These are phyloP conservation scores for Helleia helle DNA, from an alignment of 2,888 invertebrate genomes.

Conservation along the genomic window DNA sequence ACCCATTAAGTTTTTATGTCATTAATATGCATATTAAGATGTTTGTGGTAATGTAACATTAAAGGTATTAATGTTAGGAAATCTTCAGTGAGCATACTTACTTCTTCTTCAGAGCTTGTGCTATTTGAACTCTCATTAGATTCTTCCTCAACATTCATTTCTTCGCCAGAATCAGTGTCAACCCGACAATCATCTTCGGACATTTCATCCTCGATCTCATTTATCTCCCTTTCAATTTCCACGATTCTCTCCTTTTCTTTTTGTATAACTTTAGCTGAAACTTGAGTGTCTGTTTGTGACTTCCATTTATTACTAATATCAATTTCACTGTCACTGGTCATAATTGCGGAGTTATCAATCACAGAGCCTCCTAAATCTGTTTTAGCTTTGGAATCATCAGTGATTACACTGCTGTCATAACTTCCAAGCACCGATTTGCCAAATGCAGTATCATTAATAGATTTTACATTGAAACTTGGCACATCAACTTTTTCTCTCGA, in stretches of 20 bases:
- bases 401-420: slow-evolving; percentile 36
- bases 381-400: slow-evolving; percentile 12
- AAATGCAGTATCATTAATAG: slow-evolving; percentile 35
- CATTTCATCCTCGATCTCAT: slow-evolving; percentile 56
- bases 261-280: slow-evolving; percentile 38
- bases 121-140: slow-evolving; percentile 21
- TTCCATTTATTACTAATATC: slow-evolving; percentile 32
- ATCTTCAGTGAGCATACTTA: slow-evolving; percentile 14
- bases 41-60: too few relatives aligned
- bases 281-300: slow-evolving; percentile 21
- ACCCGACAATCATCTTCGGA: slow-evolving; percentile 32
- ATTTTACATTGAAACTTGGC: slow-evolving; percentile 26
- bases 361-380: slow-evolving; percentile 9
- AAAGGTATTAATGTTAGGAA: too few relatives aligned
- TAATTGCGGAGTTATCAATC: slow-evolving; percentile 43
- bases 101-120: slow-evolving; percentile 15
- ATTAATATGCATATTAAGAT: too few relatives aligned
- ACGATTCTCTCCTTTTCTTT: slow-evolving; percentile 55
- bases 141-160: slow-evolving; percentile 21
- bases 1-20: too few relatives aligned
- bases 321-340: slow-evolving; percentile 57
- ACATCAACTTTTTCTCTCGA: slow-evolving; percentile 14
- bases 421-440: slow-evolving; percentile 45
- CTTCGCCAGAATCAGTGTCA: slow-evolving; percentile 22
- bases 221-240: slow-evolving; percentile 59